Conservation (phyloP, 2,113 vertebrate genomes). For the Corydoras maculifer region DNA sequence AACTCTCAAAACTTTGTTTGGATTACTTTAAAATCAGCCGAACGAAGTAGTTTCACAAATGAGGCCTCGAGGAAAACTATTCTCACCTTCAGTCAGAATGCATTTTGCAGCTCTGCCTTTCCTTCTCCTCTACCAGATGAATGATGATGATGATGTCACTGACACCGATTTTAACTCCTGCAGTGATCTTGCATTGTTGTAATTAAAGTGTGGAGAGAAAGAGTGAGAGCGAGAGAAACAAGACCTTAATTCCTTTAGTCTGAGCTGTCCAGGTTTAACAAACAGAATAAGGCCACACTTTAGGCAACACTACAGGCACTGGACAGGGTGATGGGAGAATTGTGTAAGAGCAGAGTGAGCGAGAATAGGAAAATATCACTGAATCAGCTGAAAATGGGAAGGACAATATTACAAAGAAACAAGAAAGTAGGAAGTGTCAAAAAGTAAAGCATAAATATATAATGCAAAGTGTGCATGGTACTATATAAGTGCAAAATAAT, state of each 20-base stretch:
- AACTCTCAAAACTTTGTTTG: too few species aligned
- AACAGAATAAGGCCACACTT: conserved; percentile 7
- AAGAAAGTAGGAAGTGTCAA: conserved; percentile 25
- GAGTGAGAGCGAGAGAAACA: not conserved
- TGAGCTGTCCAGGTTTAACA: conserved; percentile 29
- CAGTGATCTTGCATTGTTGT: conserved; percentile 74
- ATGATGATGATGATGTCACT: conserved; percentile 66
- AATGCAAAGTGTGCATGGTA: too few species aligned
- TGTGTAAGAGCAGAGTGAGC: not conserved
- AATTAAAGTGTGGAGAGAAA: conserved; percentile 58
- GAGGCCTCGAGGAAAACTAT: too few species aligned
- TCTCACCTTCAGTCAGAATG: conserved; percentile 77
- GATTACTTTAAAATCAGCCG: too few species aligned
- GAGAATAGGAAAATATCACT: conserved; percentile 26
- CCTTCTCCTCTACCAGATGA: conserved; percentile 73
- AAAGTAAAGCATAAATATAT: conserved; percentile 8
- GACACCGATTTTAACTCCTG: conserved; percentile 63
- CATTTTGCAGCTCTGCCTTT: conserved; percentile 67
- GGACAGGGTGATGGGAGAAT: conserved; percentile 1
- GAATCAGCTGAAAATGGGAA: conserved; percentile 19
- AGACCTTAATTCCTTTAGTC: conserved; percentile 11
- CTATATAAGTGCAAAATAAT: too few species aligned
- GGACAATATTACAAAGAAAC: conserved; percentile 21
- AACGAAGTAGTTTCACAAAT: too few species aligned
- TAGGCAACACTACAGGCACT: not conserved